Conservation (phyloP, 1,140 invertebrate species). For the Saccostrea echinata region DNA sequence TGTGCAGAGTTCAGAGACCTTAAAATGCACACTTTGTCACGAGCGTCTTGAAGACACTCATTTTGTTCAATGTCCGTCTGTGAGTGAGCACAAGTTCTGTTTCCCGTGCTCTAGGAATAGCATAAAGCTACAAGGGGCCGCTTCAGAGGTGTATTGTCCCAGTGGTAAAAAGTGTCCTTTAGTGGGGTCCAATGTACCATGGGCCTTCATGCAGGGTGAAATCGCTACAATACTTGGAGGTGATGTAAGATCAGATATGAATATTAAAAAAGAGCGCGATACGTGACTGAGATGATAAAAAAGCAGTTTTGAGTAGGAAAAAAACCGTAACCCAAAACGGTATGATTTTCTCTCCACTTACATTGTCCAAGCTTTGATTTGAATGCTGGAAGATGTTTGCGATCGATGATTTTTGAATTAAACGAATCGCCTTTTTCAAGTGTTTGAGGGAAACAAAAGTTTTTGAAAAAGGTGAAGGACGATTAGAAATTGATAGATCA, state of each 20-base stretch:
- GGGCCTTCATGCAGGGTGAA: constrained; percentile 99
- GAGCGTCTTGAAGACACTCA: constrained; percentile 99
- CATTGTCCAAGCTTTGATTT: background rate
- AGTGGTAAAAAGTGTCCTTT: constrained; percentile 86
- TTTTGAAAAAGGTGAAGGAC: background rate
- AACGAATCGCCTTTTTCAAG: background rate
- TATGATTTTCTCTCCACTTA: background rate
- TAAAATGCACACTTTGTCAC: constrained; percentile 96
- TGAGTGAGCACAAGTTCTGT: constrained; percentile 99
- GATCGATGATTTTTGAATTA: background rate
- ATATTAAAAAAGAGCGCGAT: constrained; percentile 95
- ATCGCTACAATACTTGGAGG: constrained; percentile 99
- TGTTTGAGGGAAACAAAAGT: background rate
- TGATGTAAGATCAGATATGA: constrained; percentile 84
- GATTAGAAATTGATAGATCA: background rate
- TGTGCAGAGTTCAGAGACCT: constrained; percentile 78
- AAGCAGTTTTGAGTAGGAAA: background rate
- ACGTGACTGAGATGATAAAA: constrained; percentile 54
- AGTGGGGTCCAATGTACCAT: constrained; percentile 97
- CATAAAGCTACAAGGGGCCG: constrained; percentile 96
- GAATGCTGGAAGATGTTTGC: background rate
- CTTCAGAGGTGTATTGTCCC: constrained; percentile 84
- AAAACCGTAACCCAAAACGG: constrained; percentile 27
- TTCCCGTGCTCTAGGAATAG: constrained; percentile 99
- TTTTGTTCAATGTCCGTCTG: constrained; percentile 99